A percentile compares a stretch with the other conserved stretches of the same genome.
Conservation (phyloP, 2,113 vertebrate genomes). For the Caloenas nicobarica region DNA sequence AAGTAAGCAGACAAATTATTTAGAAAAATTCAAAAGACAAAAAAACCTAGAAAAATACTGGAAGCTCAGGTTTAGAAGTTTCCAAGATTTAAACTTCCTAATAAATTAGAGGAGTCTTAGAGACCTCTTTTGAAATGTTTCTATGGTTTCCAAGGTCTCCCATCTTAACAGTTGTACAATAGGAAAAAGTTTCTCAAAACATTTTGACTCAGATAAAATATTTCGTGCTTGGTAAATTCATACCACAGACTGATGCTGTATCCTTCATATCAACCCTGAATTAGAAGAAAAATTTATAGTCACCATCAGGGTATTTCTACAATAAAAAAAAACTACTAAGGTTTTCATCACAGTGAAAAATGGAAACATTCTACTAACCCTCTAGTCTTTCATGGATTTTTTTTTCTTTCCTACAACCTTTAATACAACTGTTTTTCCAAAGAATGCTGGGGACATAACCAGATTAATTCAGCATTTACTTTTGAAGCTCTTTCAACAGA, state of each 20-base stretch:
- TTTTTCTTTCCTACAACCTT: neutral
- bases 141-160: no score
- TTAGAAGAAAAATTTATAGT: neutral
- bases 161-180: neutral
- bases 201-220: neutral
- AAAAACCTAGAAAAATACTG: neutral
- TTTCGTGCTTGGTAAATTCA: neutral
- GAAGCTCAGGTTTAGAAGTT: neutral
- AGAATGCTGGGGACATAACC: no score
- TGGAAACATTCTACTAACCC: neutral
- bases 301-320: neutral
- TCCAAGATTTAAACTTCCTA: neutral
- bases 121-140: no score
- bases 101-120: neutral
- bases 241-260: neutral
- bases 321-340: neutral
- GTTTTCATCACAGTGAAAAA: neutral
- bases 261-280: neutral
- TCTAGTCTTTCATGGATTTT: neutral
- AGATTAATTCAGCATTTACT: neutral
- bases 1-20: neutral
- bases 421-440: neutral
- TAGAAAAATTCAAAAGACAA: neutral
- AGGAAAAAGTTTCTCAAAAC: neutral
- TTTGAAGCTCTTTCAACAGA: neutral